Evolutionary conservation across 2,888 invertebrate genomes (phyloP).

Genomic region (Apodemia duryi): DNA sequence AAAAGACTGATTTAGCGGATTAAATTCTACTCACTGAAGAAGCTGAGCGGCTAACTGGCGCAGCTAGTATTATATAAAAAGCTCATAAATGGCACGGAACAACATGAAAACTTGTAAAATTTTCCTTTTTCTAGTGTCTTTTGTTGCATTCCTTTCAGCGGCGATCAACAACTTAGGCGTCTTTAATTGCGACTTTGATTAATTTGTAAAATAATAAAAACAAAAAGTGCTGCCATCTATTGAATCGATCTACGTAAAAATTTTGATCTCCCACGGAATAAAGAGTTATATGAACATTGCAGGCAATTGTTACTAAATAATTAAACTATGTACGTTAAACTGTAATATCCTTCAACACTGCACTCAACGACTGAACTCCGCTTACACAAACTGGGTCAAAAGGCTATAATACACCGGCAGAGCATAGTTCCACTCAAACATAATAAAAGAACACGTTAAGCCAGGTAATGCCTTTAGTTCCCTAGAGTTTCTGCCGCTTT

Average conservation of each 20-base stretch:
- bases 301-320: neutral
- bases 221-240: neutral
- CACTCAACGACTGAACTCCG: neutral
- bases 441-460: slow-evolving; percentile 5
- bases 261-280: too few species aligned
- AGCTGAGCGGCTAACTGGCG: too few species aligned
- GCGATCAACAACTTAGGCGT: too few species aligned
- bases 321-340: neutral
- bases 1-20: too few species aligned
- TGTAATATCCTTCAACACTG: neutral
- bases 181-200: neutral
- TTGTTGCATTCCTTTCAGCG: too few species aligned
- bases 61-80: too few species aligned
- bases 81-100: too few species aligned
- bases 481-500: neutral
- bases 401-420: neutral
- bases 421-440: neutral
- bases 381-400: slow-evolving; percentile 9
- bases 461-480: slow-evolving; percentile 5
- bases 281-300: too few species aligned
- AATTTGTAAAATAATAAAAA: neutral
- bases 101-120: too few species aligned
- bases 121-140: too few species aligned
- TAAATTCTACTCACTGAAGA: too few species aligned
- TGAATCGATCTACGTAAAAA: too few species aligned